Conservation (phyloP, 2,113 vertebrate genomes). For the Engystomops pustulosus region DNA sequence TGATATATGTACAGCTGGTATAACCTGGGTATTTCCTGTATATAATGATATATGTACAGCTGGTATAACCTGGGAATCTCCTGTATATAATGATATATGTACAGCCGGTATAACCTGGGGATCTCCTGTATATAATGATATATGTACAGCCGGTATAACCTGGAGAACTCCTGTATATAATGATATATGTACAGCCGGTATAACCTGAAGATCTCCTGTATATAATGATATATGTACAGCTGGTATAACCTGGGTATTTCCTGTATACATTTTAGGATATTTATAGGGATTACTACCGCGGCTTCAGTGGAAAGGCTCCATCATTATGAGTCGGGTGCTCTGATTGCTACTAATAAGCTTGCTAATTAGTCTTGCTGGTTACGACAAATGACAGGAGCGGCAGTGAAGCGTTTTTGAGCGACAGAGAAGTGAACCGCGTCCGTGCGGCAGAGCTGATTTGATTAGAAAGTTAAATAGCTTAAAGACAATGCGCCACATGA, state of each 20-base stretch:
- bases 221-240: background rate
- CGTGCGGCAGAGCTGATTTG: background rate
- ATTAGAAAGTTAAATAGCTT: slow-evolving; percentile 24
- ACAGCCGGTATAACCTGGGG: background rate
- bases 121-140: background rate
- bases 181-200: background rate
- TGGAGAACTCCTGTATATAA: background rate
- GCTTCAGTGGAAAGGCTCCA: background rate
- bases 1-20: background rate
- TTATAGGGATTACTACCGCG: too few species aligned
- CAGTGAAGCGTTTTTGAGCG: background rate
- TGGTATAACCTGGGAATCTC: too few species aligned
- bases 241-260: background rate
- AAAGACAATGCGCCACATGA: slow-evolving; percentile 8
- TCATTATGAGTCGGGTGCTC: background rate
- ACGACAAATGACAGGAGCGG: background rate
- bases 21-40: background rate
- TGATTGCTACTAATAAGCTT: background rate
- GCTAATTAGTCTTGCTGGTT: slow-evolving; percentile 30
- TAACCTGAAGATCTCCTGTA: background rate
- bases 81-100: background rate
- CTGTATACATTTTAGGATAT: too few species aligned
- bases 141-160: slow-evolving; percentile 7
- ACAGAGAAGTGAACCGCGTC: background rate
- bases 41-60: background rate